Percentiles rank a stretch among this genome's conserved stretches.
Conservation (phyloP, 2,797 vertebrate genomes). For the Sebastes wilsoni region DNA sequence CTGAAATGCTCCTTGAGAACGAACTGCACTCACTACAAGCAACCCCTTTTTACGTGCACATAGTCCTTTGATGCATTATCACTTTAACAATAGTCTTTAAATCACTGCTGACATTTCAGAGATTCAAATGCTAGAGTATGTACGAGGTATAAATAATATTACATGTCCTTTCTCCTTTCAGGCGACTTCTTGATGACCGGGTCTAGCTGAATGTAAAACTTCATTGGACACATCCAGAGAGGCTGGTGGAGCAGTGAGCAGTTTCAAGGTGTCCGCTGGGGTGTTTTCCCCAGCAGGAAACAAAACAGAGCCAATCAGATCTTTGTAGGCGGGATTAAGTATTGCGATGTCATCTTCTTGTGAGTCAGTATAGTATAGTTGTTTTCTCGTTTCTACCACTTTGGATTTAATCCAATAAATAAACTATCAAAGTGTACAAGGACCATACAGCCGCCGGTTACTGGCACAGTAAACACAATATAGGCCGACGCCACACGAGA, state of each 20-base stretch:
- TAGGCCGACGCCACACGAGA: background rate
- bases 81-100: background rate
- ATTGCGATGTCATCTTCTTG: background rate
- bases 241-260: background rate
- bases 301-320: background rate
- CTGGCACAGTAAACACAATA: background rate
- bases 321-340: background rate
- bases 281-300: too few relatives aligned
- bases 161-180: background rate
- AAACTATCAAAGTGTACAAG: background rate
- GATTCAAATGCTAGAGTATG: background rate
- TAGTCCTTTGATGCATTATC: too few relatives aligned
- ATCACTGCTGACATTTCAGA: background rate
- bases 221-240: background rate
- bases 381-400: background rate
- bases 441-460: background rate
- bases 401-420: background rate
- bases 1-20: too few relatives aligned
- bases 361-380: background rate
- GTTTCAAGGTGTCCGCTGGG: constrained; percentile 6
- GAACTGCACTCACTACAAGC: too few relatives aligned
- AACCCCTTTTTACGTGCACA: too few relatives aligned
- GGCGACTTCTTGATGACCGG: background rate
- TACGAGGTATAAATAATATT: background rate
- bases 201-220: background rate